phyloP scores from a whole-genome alignment of 2,113 vertebrate genomes.

The Microcebus lehilahytsara region DNA sequence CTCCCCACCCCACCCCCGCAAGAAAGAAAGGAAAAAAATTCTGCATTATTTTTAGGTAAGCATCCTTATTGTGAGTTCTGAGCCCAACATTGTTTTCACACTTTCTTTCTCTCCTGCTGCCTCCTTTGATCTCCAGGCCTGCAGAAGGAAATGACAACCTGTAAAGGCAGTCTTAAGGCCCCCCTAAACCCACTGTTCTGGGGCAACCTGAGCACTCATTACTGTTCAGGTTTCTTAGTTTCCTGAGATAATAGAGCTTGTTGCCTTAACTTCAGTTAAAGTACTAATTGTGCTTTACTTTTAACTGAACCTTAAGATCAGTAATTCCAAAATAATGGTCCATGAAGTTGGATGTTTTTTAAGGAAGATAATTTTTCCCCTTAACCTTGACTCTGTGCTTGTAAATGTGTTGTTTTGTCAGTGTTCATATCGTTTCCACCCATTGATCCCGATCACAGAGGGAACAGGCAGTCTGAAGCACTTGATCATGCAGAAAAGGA shows the following conservation, averaged over 20 bases:
- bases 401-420: neutral
- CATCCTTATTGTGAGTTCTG: neutral
- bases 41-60: neutral
- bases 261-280: neutral
- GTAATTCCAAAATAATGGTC: neutral
- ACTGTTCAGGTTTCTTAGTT: neutral
- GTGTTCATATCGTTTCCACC: rapidly evolving
- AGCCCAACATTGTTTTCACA: neutral
- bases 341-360: neutral
- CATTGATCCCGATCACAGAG: rapidly evolving
- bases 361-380: neutral
- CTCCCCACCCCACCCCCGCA: too few species aligned
- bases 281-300: neutral
- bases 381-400: neutral
- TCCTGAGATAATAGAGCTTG: neutral
- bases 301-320: neutral
- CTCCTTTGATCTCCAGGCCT: neutral
- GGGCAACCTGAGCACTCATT: rapidly evolving
- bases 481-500: too few species aligned
- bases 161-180: neutral
- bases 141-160: neutral
- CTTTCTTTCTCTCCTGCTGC: neutral
- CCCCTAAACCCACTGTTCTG: neutral
- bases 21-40: neutral
- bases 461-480: neutral